These are phyloP conservation scores for Sebastes fasciatus DNA, from an alignment of 2,113 vertebrate genomes.

Conservation along the genomic window DNA sequence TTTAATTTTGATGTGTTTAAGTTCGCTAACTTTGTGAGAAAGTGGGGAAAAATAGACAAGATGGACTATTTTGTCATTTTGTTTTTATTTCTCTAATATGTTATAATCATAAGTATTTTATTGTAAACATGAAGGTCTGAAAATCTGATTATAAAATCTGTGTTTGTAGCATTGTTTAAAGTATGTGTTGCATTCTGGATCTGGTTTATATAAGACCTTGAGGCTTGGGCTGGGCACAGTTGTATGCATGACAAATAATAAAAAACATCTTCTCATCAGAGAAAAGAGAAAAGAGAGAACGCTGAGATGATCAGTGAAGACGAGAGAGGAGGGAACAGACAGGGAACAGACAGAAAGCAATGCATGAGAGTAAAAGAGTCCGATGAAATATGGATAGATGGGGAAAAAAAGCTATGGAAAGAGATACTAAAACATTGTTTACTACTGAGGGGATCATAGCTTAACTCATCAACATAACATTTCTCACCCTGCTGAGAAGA, in stretches of 20 bases:
- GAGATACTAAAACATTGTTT: neutral
- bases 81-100: neutral
- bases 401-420: neutral
- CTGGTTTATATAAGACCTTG: slow-evolving; percentile 36
- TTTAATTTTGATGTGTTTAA: neutral
- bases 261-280: slow-evolving; percentile 23
- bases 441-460: neutral
- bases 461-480: slow-evolving; percentile 8
- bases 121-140: neutral
- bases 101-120: neutral
- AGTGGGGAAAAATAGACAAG: neutral
- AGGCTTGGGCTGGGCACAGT: neutral
- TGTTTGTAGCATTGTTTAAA: slow-evolving; percentile 4
- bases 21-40: neutral
- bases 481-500: slow-evolving; percentile 34
- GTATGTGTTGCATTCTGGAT: slow-evolving; percentile 12
- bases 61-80: neutral
- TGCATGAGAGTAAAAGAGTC: neutral
- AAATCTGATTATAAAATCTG: neutral
- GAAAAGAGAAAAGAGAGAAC: neutral
- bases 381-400: neutral
- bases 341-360: neutral
- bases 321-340: neutral
- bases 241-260: slow-evolving; percentile 12
- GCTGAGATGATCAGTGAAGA: slow-evolving; percentile 13